phyloP scores from a whole-genome alignment of 2,888 invertebrate species.

The Chorisops tibialis region DNA sequence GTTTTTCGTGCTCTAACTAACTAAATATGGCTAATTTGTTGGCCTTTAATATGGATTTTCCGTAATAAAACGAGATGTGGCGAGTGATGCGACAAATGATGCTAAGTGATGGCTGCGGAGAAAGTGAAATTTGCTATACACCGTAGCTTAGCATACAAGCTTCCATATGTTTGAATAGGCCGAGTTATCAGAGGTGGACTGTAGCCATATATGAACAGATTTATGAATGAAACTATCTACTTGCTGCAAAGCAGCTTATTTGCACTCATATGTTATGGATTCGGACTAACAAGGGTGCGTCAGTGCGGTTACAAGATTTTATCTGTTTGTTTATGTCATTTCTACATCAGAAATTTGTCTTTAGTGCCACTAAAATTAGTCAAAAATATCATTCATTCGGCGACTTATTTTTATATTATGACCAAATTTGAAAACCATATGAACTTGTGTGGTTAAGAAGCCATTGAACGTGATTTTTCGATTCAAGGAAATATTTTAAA shows the following conservation, averaged over 20 bases:
- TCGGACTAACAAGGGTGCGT: not conserved
- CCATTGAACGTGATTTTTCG: no score
- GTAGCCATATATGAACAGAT: not conserved
- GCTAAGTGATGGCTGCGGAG: slow-evolving; percentile 11
- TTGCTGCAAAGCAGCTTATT: not conserved
- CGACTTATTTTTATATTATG: no score
- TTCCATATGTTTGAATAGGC: not conserved
- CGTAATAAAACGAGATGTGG: not conserved
- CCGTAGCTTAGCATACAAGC: not conserved
- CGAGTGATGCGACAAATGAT: not conserved
- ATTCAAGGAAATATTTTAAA: no score
- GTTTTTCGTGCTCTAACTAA: slow-evolving; percentile 6
- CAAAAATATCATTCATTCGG: no score
- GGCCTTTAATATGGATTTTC: not conserved
- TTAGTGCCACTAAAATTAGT: no score
- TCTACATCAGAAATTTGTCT: no score
- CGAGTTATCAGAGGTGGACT: no score
- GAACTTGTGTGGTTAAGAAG: no score
- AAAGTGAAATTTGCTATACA: slow-evolving; percentile 12
- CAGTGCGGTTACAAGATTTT: no score
- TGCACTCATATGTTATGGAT: not conserved
- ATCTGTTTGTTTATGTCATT: no score
- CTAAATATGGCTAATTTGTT: no score
- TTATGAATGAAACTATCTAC: slow-evolving; percentile 1
- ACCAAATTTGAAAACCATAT: no score